Percentiles rank a stretch among this genome's conserved stretches.
Conservation (phyloP, 2,888 invertebrate species). For the Andrena flavipes region DNA sequence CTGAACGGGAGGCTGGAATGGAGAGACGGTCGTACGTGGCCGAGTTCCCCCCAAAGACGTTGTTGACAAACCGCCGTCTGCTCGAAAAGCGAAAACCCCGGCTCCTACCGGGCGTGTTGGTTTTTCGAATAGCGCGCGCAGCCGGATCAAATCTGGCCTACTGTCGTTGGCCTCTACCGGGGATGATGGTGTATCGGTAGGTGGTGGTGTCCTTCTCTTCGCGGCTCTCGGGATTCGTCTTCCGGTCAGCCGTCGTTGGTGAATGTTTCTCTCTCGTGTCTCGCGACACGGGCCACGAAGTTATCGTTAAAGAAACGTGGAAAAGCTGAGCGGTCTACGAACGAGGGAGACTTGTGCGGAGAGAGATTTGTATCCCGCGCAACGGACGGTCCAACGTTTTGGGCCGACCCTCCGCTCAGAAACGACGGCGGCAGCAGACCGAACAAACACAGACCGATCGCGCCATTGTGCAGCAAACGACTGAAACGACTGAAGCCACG, state of each 20-base stretch:
- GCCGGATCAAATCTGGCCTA: constrained; percentile 53
- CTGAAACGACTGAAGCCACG: constrained; percentile 78
- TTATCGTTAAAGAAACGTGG: constrained; percentile 28
- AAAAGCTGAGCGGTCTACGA: constrained; percentile 55
- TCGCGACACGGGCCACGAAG: neutral
- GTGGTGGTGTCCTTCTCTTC: constrained; percentile 36
- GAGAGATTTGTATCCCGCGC: constrained; percentile 72
- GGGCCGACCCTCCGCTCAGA: constrained; percentile 84
- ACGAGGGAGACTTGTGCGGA: constrained; percentile 60
- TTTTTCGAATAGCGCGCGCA: constrained; percentile 72
- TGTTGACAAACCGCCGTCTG: constrained; percentile 73
- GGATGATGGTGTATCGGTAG: constrained; percentile 4
- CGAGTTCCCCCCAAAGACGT: constrained; percentile 72
- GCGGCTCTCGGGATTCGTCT: constrained; percentile 38
- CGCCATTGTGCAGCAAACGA: constrained; percentile 83
- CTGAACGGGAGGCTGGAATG: constrained; percentile 76
- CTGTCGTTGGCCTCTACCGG: constrained; percentile 46
- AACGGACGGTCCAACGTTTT: constrained; percentile 82
- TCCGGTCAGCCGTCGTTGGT: constrained; percentile 46
- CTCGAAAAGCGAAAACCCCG: constrained; percentile 70
- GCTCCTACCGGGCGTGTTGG: constrained; percentile 53
- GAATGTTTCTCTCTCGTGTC: constrained; percentile 33
- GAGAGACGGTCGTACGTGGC: constrained; percentile 46
- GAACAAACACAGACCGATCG: constrained; percentile 72
- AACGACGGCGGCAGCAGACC: constrained; percentile 79